Evolutionary conservation across 2,797 vertebrate species (phyloP), one percentile per base, ranked within the genome.

Genomic region (Bothrops alternatus): DNA sequence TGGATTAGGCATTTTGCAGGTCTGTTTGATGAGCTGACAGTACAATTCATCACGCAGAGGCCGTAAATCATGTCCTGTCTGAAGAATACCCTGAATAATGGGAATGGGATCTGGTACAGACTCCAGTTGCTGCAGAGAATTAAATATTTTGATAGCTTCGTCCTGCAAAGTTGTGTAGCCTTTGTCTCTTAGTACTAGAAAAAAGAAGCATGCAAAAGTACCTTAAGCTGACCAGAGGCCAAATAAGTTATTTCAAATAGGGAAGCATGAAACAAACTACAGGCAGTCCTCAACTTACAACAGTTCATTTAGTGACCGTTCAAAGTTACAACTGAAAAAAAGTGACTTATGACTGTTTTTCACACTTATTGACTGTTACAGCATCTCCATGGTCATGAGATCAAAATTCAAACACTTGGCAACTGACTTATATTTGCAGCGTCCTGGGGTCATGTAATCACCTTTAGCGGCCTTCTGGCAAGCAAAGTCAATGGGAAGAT

Each of bases 21-120:
- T 99, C 98, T 99, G 99, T 90, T 99, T 99, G 96, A 99, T 97
- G 88, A 99, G 98, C 97, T 99, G 99, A 94, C 99, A 99, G 97
- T 99, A 99, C 56, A 99, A 98, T 96, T 99, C 99, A 56, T 99
- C 99, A 50, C 99, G 97, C 86, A 99, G 97, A 0, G 98, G 98
- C 37, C 98, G 97, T 50, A 99, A 98, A 97, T 99, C 99, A 28
- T 99, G 99, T 42, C 98, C 98, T 0, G 98, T 99, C 97, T 99
- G 99, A 50, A 99, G 98, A 92, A 99, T 96, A 25, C 98, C 98
- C 96, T 99, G 99, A 97, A 99, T 99, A 95, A 99, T 97, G 32
- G 98, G 98, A 78, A 98, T 96, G 0, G 99, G 98, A 96, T 99
- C 98, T 0, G 98, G 96, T 96, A 98, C 97, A 7, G 98, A 98